Evolutionary conservation across 2,113 vertebrate genomes (phyloP).

Genomic region (Tragelaphus buxtoni): DNA sequence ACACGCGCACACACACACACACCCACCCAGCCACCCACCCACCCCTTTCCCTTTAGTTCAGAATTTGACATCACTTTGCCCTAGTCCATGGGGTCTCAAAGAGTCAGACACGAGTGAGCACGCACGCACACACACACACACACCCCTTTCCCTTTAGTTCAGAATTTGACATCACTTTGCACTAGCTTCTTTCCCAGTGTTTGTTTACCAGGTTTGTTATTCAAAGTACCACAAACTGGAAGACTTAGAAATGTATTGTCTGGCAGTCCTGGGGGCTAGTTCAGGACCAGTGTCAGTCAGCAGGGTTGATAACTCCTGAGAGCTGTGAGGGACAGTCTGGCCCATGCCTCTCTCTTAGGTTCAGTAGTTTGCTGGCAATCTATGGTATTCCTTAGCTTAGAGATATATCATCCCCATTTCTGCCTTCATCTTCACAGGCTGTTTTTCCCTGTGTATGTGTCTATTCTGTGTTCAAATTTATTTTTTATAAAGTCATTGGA

Average conservation of each 20-base stretch:
- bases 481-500: neutral
- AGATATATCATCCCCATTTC: neutral
- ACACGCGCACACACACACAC: neutral
- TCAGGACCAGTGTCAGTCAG: neutral
- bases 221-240: neutral
- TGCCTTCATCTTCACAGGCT: neutral
- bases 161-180: neutral
- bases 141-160: neutral
- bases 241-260: neutral
- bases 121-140: neutral
- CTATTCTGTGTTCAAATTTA: neutral
- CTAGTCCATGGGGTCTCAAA: rapidly evolving
- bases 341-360: neutral
- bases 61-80: neutral
- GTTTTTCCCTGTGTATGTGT: neutral
- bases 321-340: neutral
- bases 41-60: neutral
- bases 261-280: neutral
- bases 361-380: neutral
- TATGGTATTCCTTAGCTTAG: neutral
- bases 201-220: neutral
- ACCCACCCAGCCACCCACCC: no score
- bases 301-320: neutral
- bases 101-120: neutral
- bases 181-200: neutral